Evolutionary conservation across 2,888 invertebrate species (phyloP).

Genomic region (Gari tellinella): DNA sequence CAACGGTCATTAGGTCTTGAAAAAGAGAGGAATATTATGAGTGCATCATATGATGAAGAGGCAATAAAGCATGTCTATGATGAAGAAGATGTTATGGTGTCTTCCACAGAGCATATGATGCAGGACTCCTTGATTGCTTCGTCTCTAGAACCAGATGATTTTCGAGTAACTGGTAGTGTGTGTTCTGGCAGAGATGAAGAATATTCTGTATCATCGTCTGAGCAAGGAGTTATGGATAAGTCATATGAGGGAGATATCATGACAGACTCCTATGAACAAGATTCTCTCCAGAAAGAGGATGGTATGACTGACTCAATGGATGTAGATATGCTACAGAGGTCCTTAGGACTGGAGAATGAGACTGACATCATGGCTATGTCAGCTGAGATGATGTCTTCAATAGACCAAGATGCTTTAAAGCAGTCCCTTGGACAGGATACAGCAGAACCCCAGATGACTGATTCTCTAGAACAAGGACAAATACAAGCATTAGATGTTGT

Average conservation of each 20-base stretch:
- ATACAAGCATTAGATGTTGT: conserved; percentile 37
- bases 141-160: conserved; percentile 55
- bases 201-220: conserved; percentile 55
- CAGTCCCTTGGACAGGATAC: conserved; percentile 47
- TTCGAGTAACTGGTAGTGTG: conserved; percentile 50
- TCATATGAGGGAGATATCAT: conserved; percentile 52
- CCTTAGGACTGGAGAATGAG: conserved; percentile 25
- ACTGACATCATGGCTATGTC: conserved; percentile 38
- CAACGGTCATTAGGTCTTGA: conserved; percentile 37
- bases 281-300: conserved; percentile 50
- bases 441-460: conserved; percentile 54
- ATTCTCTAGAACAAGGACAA: conserved; percentile 53
- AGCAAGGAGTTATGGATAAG: conserved; percentile 51
- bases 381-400: conserved; percentile 23
- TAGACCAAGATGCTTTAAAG: conserved; percentile 55
- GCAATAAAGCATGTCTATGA: conserved; percentile 57
- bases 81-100: conserved; percentile 61
- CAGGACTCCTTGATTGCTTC: conserved; percentile 59
- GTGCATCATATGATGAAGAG: conserved; percentile 63
- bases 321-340: conserved; percentile 41
- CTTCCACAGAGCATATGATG: conserved; percentile 57
- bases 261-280: conserved; percentile 59
- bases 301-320: conserved; percentile 55
- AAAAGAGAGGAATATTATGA: conserved; percentile 50
- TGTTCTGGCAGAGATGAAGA: conserved; percentile 56